Base-by-base conservation (phyloP, 2,888 invertebrate genomes). In the Cheilosia soror region DNA sequence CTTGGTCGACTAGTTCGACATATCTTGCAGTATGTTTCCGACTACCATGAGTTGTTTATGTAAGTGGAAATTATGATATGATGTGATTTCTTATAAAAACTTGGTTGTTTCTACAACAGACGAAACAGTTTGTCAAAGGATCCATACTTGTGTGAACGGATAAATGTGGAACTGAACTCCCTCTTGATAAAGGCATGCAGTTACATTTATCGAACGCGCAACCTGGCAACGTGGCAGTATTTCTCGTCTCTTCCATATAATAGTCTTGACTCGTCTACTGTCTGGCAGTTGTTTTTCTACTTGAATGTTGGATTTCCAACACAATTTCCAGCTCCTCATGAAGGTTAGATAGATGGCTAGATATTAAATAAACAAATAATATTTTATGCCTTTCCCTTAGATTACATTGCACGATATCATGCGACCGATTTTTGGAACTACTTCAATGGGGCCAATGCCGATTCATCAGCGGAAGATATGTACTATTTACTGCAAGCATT, bases 191-290 rank as follows among this genome's bases (percentile, higher is more conserved):
- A 95, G 68, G 95, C 96, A 1, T 95, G 95, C 42, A 93, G 94
- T 75, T 95, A 94, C 87, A 94, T 97, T 76, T 95, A 96, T 89
- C 94, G 94, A 2, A 95, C 96, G 0, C 94, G 95, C 58, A 95
- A 95, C 89, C 93, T 96, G 82, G 96, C 96, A 7, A 95, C 96
- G 2, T 96, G 96, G 96, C 96, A 97, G 90, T 97, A 96, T 92
- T 94, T 97, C 88, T 95, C 96, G 13, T 95, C 95, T 25, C 93
- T 96, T 88, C 96, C 97, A 0, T 96, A 95, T 89, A 92, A 93
- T 82, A 92, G 93, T 58, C 93, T 95, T 33, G 94, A 95, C 9
- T 89, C 93, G 0, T 91, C 92, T 60, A 93, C 94, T 5, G 89
- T 95, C n/a, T 96, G 95, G 95, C 94, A 94, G 89, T 93, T 95